Evolutionary conservation across 2,797 vertebrate species (phyloP), one percentile per base, ranked within the genome.

Genomic region (Vireo griseus): DNA sequence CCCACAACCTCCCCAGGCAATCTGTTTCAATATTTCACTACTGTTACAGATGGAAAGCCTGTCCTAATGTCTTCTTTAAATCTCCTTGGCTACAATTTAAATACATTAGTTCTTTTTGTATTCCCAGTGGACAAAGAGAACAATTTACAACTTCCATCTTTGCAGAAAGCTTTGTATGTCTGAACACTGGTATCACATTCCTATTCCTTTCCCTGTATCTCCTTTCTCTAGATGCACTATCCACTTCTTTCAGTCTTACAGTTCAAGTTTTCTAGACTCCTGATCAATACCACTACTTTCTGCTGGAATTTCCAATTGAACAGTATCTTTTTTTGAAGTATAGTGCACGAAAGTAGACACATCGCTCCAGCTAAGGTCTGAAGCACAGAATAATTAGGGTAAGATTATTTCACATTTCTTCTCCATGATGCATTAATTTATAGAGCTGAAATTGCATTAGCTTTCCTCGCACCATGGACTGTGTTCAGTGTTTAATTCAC

Each of bases 31-130:
- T 39, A 62, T 77, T 78, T 89, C 44, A 79, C 66, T 62, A 31
- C 66, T 51, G 18, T 76, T 89, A 90, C 35, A 91, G 78, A 84
- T 74, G 79, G 91, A 95, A 95, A 94, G 63, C 45, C 68, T 89
- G 63, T 82, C 71, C 84, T 91, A 91, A 92, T 83, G 35, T 92
- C 89, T 88, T 76, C 61, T 71, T 96, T 91, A 80, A 80, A 92
- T 87, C 65, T 85, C 81, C 35, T 71, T 92, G 75, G 33, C 91
- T 89, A 50, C 87, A 85, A 90, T 90, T 95, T 92, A 94, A 94
- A 94, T 77, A 85, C 68, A 61, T 95, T 96, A 91, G 85, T 84
- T 94, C 82, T 92, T 94, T 83, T 39, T 51, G 65, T 90, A 94
- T 83, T 92, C 94, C 87, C 92, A 68, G 68, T 18, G 50, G 93